Base-by-base conservation (phyloP, 1,140 invertebrate genomes). In the Pseudomyrmex concolor region DNA sequence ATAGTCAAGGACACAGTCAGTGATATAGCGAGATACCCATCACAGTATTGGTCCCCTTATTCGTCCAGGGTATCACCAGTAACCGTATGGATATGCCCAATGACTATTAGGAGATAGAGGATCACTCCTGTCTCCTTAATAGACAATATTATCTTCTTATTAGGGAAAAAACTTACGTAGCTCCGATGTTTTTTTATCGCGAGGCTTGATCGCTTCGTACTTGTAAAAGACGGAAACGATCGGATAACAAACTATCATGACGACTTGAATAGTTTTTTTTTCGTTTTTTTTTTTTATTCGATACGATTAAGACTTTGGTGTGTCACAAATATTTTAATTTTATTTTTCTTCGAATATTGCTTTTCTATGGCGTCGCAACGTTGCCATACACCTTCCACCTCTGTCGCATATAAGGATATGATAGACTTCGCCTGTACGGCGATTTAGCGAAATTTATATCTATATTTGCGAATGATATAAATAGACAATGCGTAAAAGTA, bases 1-100 rank as follows among this genome's bases (percentile, higher is more conserved):
- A 68, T 78, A 45, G 48, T 60, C 55, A 51, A 74, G 59, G 72
- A 63, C 59, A 22, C 59, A 3, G 19, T 59, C 60, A 57, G 63
- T 51, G 62, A 77, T 54, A 45, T 55, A 77, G 50, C 48, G 34
- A 78, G 63, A 78, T 45, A 34, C 34, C 63, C 74, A 68, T 68
- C 51, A 64, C 63, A 68, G 19, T 62, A 68, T 78, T 78, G 74
- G 74, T 78, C 74, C 74, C 74, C 74, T 68, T 78, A 34, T 17
- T 77, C 51, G 67, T 67, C 63, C 74, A 78, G 74, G 74, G 68
- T 78, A 64, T 78, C 74, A 43, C 51, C 43, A 78, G 63, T 78
- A 50, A 78, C 63, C 74, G 13, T 57, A 57, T 55, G 51, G 63
- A 78, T 77, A 77, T 68, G 9, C 74, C 63, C 74, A 77, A 66